A percentile compares a stretch with the other conserved stretches of the same genome.
Conservation (phyloP, 2,113 vertebrate species). For the Paradisaea rubra region DNA sequence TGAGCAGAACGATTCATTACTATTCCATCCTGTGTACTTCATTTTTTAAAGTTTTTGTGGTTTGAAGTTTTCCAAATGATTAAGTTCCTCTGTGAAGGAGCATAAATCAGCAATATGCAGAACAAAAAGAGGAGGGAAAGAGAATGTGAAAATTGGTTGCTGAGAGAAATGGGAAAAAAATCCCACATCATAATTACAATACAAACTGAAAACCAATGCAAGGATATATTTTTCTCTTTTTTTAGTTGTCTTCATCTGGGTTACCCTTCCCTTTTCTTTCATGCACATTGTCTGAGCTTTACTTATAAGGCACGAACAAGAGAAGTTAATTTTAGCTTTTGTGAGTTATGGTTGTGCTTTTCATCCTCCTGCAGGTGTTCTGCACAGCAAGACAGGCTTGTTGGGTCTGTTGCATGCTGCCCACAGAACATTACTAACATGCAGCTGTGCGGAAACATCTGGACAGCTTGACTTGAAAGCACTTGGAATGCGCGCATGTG, state of each 20-base stretch:
- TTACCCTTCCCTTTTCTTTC: neutral
- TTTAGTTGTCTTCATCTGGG: neutral
- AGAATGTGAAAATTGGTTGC: neutral
- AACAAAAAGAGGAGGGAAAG: neutral
- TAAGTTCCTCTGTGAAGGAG: neutral
- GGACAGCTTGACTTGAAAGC: neutral
- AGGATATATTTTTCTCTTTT: neutral
- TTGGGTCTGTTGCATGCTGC: neutral
- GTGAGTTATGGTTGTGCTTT: neutral
- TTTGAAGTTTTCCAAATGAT: neutral
- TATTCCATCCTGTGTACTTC: neutral
- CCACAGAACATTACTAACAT: neutral
- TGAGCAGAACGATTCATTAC: neutral
- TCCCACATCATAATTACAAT: neutral
- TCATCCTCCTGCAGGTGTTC: constrained; percentile 44
- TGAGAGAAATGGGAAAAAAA: neutral
- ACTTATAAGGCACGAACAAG: neutral
- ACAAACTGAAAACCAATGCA: neutral
- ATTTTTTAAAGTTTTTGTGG: neutral
- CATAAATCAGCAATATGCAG: neutral
- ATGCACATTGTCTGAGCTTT: neutral
- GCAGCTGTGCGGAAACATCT: constrained; percentile 30
- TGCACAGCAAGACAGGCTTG: neutral
- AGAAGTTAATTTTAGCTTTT: constrained; percentile 20
- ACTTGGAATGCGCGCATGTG: neutral